These are phyloP conservation scores for Ivindomyrus marchei DNA, from an alignment of 2,113 vertebrate species.

Conservation along the genomic window DNA sequence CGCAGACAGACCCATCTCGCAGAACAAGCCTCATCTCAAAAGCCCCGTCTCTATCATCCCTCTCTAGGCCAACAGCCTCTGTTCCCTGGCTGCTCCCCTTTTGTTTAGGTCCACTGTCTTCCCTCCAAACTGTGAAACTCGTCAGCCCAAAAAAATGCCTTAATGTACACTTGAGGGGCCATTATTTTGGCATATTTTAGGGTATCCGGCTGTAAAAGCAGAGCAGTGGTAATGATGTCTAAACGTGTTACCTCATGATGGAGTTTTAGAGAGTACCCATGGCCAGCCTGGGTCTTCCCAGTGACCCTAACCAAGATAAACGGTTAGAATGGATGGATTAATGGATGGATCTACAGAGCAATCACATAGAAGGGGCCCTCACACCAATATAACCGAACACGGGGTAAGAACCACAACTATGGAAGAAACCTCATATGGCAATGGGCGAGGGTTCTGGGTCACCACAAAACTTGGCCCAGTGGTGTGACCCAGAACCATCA, in stretches of 20 bases:
- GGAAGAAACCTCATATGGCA: background rate
- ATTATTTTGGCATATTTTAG: background rate
- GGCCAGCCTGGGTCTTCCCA: background rate
- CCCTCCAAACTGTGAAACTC: background rate
- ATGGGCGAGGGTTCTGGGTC: background rate
- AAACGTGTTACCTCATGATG: background rate
- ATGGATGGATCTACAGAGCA: background rate
- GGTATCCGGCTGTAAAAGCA: background rate
- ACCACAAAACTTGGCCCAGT: background rate
- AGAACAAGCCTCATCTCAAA: background rate
- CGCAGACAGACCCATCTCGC: background rate
- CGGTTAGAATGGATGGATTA: background rate
- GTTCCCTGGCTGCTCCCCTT: background rate
- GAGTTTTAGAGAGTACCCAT: background rate
- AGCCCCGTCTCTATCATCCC: background rate
- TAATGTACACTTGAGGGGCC: background rate
- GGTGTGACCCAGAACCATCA: background rate
- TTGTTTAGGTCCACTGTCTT: background rate
- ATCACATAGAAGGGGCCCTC: background rate
- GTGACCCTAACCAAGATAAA: background rate
- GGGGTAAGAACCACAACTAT: background rate
- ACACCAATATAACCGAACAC: background rate
- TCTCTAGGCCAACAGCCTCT: background rate
- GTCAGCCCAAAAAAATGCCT: background rate
- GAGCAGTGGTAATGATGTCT: background rate